Base-by-base conservation (phyloP, 2,888 invertebrate genomes). In the Platycheirus albimanus region DNA sequence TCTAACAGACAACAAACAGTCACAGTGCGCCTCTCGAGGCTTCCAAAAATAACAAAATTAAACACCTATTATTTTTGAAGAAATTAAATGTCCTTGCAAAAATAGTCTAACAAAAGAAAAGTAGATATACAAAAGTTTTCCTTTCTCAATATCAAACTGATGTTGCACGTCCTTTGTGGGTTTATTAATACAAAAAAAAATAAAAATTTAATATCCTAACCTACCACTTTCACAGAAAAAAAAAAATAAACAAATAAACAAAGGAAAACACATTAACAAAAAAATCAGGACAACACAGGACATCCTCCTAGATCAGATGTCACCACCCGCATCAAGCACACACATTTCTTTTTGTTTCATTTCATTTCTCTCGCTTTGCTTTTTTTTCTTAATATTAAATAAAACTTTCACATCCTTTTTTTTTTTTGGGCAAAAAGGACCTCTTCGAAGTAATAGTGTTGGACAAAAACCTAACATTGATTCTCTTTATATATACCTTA, bases 131-230 rank as follows among this genome's bases (percentile, higher is more conserved):
- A 56, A 41, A 56, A 41, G 15, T 47, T 70, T 70, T 17, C 10
- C 47, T 13, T 10, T 47, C 17, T 45, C 47, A 67, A 58, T 33
- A 36, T 36, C 51, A 66, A 56, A 28, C 38, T 47, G 30, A 52
- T 76, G 76, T 76, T 45, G n/a, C 71, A 66, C 61, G 70, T 70
- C 58, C 70, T n/a, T 64, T 54, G n/a, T 61, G 3, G 58, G 64
- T 64, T 70, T 70, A 76, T 81, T 70, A 80, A 75, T 49, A 33
- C 6, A 47, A 69, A 56, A 36, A 69, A 43, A 45, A 33, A 70
- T 10, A 15, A 51, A 71, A 66, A 81, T 71, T 75, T 51, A 70
- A 80, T 80, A 80, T 80, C 49, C 69, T n/a, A n/a, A n/a, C n/a
- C n/a, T 56, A 47, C 36, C 56, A 20, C 13, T 15, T 47, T 38